Evolutionary conservation across 2,113 vertebrate genomes (phyloP).

Genomic region (Catharus bicknelli): DNA sequence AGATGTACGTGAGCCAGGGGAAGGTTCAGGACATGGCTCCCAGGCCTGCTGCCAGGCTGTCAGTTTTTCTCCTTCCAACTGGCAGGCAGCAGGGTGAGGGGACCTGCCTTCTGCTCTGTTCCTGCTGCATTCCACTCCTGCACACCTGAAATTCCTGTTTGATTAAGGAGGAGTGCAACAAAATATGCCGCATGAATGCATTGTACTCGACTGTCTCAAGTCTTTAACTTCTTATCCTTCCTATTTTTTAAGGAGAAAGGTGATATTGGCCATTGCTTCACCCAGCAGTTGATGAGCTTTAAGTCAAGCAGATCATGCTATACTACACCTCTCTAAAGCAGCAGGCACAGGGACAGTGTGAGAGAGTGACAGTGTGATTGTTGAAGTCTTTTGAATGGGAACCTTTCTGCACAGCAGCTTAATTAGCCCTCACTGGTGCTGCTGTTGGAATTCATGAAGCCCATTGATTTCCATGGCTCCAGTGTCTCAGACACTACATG

Average conservation of each 20-base stretch:
- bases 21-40: not conserved
- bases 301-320: not conserved
- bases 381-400: not conserved
- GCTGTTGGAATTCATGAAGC: conserved; percentile 44
- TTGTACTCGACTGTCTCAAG: conserved; percentile 18
- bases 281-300: conserved; percentile 26
- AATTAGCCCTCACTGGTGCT: conserved; percentile 33
- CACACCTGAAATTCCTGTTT: conserved; percentile 31
- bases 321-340: not conserved
- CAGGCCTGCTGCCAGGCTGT: not conserved
- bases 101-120: not conserved
- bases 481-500: conserved; percentile 51
- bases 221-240: conserved; percentile 34
- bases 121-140: conserved; percentile 6
- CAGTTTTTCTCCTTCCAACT: not conserved
- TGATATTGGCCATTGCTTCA: conserved; percentile 19
- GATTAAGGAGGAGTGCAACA: conserved; percentile 29
- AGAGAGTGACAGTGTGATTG: not conserved
- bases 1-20: not conserved
- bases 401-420: conserved; percentile 53
- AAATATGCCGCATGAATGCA: conserved; percentile 29
- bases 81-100: not conserved
- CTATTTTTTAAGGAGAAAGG: conserved; percentile 49
- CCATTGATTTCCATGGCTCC: conserved; percentile 38
- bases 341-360: not conserved